Conservation (phyloP, 2,113 vertebrate species). For the Rhabdornis inornatus region DNA sequence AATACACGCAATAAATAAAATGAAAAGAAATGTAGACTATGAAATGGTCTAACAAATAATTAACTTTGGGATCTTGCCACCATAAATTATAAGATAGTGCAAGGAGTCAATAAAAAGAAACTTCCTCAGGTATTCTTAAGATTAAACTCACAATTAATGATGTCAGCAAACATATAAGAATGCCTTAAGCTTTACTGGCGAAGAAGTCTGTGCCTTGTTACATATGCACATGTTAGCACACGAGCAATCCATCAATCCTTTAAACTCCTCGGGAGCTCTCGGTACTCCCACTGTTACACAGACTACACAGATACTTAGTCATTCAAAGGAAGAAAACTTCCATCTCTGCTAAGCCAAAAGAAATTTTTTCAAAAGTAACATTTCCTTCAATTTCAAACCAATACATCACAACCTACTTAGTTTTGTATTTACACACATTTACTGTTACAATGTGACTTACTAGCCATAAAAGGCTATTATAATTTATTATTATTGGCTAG, state of each 20-base stretch:
- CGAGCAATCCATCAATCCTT: not conserved
- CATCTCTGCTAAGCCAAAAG: not conserved
- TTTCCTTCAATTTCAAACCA: not conserved
- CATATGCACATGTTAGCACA: not conserved
- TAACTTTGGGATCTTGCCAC: not conserved
- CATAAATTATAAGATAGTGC: not conserved
- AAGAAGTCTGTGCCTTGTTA: not conserved
- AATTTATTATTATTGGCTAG: not conserved
- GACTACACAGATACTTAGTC: not conserved
- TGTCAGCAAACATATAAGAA: not conserved
- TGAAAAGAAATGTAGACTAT: not conserved
- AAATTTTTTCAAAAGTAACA: not conserved
- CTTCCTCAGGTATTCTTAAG: not conserved
- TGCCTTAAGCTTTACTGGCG: not conserved
- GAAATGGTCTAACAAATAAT: not conserved
- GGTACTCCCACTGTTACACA: not conserved
- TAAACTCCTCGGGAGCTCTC: not conserved
- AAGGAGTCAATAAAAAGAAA: conserved; percentile 14
- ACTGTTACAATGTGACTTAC: not conserved
- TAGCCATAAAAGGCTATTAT: not conserved
- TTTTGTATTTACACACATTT: not conserved
- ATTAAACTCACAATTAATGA: not conserved
- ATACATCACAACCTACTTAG: not conserved
- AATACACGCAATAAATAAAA: not conserved
- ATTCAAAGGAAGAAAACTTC: not conserved